Conservation (phyloP, 1,140 invertebrate species). For the Drosophila malerkotliana region DNA sequence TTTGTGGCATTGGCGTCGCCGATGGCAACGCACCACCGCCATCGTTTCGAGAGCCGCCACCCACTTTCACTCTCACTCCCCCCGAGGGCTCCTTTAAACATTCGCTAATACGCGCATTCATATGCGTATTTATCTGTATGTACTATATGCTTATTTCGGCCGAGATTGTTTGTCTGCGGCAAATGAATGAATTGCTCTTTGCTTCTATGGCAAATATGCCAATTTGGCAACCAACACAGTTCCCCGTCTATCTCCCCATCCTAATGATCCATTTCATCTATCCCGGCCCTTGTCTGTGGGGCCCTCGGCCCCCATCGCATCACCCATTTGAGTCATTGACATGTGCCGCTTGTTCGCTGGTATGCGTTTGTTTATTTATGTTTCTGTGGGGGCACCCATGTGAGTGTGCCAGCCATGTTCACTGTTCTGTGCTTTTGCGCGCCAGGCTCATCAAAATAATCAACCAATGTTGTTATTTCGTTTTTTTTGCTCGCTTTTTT, state of each 20-base stretch:
- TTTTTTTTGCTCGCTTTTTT: slow-evolving; percentile 35
- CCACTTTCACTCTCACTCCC: background rate
- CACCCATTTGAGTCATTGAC: slow-evolving; percentile 65
- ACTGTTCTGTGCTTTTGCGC: slow-evolving; percentile 64
- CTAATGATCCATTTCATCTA: slow-evolving; percentile 11
- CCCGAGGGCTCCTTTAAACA: slow-evolving; percentile 47
- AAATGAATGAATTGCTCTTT: slow-evolving; percentile 80
- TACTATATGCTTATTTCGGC: slow-evolving; percentile 55
- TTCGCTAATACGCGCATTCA: slow-evolving; percentile 78
- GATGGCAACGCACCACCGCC: slow-evolving; percentile 33
- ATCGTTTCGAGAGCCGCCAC: background rate
- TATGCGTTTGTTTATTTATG: slow-evolving; percentile 21
- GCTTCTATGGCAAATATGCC: slow-evolving; percentile 75
- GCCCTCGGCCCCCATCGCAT: slow-evolving; percentile 2
- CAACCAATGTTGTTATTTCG: slow-evolving; percentile 68
- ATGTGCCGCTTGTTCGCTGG: slow-evolving; percentile 53
- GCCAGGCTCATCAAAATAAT: slow-evolving; percentile 74
- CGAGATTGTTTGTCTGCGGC: slow-evolving; percentile 76
- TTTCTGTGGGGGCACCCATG: slow-evolving; percentile 3
- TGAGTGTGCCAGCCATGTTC: slow-evolving; percentile 43
- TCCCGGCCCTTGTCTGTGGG: background rate
- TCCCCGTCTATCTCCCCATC: background rate
- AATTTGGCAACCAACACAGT: slow-evolving; percentile 55
- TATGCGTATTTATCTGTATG: slow-evolving; percentile 70
- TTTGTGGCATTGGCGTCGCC: slow-evolving; percentile 76